phyloP scores from a whole-genome alignment of 2,113 vertebrate species.

The Xenopus tropicalis region DNA sequence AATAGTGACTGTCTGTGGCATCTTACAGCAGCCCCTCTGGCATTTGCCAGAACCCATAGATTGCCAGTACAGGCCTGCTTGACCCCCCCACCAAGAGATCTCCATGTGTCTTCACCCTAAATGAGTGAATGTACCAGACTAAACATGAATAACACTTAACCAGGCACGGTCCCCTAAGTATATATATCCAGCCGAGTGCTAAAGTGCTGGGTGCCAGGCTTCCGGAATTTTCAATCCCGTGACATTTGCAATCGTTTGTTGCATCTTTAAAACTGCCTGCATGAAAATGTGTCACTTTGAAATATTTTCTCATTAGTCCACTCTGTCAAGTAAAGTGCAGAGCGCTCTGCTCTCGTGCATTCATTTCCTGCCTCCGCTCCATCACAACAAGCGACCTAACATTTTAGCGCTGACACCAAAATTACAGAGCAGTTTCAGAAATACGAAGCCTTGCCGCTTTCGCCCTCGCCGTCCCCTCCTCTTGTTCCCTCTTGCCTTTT shows the following conservation, averaged over 20 bases:
- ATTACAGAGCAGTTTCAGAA: constrained; percentile 55
- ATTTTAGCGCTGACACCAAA: constrained; percentile 58
- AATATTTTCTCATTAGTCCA: constrained; percentile 58
- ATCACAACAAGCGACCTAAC: constrained; percentile 62
- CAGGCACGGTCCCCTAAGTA: too few relatives aligned
- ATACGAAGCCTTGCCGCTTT: constrained; percentile 46
- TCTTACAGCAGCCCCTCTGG: too few relatives aligned
- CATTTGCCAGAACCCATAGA: too few relatives aligned
- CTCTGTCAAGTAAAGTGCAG: constrained; percentile 51
- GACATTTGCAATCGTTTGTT: constrained; percentile 50
- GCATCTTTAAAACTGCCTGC: constrained; percentile 42
- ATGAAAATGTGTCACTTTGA: constrained; percentile 51
- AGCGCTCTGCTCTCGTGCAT: constrained; percentile 39
- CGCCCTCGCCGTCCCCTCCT: constrained; percentile 15
- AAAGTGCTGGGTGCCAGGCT: not conserved
- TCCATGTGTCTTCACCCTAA: too few relatives aligned
- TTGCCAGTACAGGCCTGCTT: too few relatives aligned
- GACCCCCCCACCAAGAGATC: too few relatives aligned
- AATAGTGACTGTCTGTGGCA: too few relatives aligned
- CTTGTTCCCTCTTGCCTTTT: constrained; percentile 38
- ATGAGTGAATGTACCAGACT: too few relatives aligned
- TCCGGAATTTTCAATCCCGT: constrained; percentile 3
- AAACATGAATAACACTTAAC: too few relatives aligned
- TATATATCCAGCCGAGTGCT: too few relatives aligned
- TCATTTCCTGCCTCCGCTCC: constrained; percentile 51